A percentile compares a stretch with the other conserved stretches of the same genome.
These are phyloP conservation scores for Serilophus lunatus DNA, from an alignment of 2,113 vertebrate genomes.

Conservation along the genomic window DNA sequence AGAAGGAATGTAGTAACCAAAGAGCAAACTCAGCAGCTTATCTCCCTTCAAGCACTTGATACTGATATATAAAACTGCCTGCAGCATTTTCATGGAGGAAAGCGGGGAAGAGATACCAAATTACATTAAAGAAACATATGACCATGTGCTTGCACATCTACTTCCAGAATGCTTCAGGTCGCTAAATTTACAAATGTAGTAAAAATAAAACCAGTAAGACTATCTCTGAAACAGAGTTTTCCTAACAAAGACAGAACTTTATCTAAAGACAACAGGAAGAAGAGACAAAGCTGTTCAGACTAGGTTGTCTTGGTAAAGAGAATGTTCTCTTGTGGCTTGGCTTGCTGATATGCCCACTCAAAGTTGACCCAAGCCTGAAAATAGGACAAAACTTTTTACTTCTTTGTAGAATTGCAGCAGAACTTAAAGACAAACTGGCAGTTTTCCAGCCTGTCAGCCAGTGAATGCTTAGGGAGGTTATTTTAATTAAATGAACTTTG, in stretches of 20 bases:
- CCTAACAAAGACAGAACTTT: background rate
- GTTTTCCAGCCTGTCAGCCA: background rate
- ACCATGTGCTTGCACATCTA: background rate
- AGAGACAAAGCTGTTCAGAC: background rate
- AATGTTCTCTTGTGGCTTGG: background rate
- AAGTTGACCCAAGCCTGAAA: background rate
- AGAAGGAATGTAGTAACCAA: background rate
- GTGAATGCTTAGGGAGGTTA: conserved; percentile 21
- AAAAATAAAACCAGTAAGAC: background rate
- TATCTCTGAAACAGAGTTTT: background rate
- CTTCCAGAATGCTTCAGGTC: background rate
- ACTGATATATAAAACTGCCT: background rate
- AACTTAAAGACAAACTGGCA: background rate
- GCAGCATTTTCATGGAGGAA: background rate
- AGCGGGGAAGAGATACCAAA: background rate
- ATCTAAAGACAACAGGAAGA: background rate
- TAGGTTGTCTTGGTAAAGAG: background rate
- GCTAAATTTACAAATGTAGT: background rate
- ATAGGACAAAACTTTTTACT: background rate
- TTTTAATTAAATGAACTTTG: background rate
- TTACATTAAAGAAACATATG: background rate
- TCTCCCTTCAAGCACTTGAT: background rate
- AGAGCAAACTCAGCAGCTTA: background rate
- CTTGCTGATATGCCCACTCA: background rate
- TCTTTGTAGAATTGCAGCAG: background rate